Conservation (phyloP, 2,797 vertebrate species). For the Melopsittacus undulatus region DNA sequence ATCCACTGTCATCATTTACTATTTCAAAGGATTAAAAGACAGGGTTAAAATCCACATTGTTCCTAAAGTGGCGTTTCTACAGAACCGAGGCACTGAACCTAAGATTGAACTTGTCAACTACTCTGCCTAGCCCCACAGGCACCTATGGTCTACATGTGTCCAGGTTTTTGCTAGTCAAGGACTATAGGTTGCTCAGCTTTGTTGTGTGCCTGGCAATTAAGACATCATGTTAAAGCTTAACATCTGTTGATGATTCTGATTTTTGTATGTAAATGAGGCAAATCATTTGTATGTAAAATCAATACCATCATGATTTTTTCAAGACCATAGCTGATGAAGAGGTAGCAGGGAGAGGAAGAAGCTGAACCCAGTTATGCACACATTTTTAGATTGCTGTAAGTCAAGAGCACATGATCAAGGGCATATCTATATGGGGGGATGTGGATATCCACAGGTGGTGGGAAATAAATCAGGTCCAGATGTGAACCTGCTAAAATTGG, state of each 20-base stretch:
- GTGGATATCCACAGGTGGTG: neutral
- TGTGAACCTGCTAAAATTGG: neutral
- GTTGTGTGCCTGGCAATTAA: neutral
- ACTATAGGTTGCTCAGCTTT: neutral
- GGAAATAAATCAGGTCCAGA: neutral
- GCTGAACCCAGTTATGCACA: neutral
- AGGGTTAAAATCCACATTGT: neutral
- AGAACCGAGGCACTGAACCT: neutral
- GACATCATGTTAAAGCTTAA: neutral
- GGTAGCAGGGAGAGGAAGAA: neutral
- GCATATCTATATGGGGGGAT: neutral
- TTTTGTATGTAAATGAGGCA: neutral
- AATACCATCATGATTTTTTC: neutral
- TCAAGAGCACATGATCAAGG: neutral
- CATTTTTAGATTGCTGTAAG: neutral
- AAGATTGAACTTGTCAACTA: neutral
- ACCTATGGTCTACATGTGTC: neutral
- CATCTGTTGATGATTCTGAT: fast-evolving
- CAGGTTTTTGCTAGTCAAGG: neutral
- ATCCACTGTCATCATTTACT: neutral
- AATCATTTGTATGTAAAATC: neutral
- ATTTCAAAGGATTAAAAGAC: neutral
- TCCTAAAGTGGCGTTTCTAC: neutral
- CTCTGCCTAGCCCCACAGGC: neutral
- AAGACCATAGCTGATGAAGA: neutral